These are phyloP conservation scores for Ictidomys tridecemlineatus DNA, from an alignment of 2,113 vertebrate genomes.

Conservation along the genomic window DNA sequence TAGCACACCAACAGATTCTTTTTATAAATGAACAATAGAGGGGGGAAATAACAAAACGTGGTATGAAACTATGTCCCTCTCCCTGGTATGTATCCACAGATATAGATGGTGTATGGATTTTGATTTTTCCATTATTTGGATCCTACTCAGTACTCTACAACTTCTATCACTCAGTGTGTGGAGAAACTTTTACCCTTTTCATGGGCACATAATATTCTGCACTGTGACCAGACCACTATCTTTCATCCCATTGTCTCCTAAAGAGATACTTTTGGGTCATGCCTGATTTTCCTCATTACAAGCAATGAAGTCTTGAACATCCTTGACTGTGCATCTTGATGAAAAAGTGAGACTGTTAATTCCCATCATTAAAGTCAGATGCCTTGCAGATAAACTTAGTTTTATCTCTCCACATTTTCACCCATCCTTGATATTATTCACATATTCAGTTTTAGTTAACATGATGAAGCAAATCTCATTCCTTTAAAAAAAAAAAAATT, in stretches of 20 bases:
- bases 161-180: not conserved
- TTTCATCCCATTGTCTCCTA: not conserved
- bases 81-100: not conserved
- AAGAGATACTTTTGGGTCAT: not conserved
- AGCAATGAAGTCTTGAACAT: not conserved
- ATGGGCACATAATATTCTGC: accelerated
- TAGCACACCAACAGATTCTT: not conserved
- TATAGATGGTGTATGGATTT: not conserved
- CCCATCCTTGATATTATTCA: not conserved
- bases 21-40: not conserved
- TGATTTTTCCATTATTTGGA: not conserved
- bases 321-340: not conserved
- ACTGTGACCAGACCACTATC: no score
- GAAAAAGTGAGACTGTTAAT: not conserved
- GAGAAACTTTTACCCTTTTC: not conserved
- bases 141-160: not conserved
- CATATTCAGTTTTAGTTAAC: not conserved
- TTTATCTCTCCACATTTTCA: not conserved
- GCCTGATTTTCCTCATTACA: not conserved
- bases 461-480: not conserved
- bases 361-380: not conserved
- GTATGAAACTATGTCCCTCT: not conserved
- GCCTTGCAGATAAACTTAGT: not conserved
- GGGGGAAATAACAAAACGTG: not conserved
- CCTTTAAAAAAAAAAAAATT: not conserved